phyloP scores from a whole-genome alignment of 37 sponge, comb jelly and placozoan species.

The Halichondria panicea region DNA sequence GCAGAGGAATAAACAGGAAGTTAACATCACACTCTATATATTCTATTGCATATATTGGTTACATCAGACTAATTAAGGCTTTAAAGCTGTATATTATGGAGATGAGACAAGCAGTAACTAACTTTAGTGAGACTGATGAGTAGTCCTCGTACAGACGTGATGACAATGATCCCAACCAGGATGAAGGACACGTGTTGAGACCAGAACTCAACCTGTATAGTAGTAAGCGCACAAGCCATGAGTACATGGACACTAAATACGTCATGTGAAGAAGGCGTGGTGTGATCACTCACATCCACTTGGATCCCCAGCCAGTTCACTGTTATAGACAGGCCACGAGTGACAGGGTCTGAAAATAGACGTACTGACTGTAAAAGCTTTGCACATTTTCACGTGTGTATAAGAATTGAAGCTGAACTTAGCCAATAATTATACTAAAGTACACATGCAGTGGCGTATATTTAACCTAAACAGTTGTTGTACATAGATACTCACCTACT shows the following conservation, averaged over 20 bases:
- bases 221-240: background rate
- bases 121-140: conserved; percentile 94
- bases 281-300: conserved; percentile 50
- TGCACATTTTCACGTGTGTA: too few relatives aligned
- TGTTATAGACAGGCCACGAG: conserved; percentile 86
- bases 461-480: background rate
- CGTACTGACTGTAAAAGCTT: background rate
- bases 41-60: background rate
- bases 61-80: too few relatives aligned
- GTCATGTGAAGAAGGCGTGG: background rate
- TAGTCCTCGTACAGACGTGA: conserved; percentile 92
- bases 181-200: conserved; percentile 92
- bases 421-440: too few relatives aligned
- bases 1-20: background rate
- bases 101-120: background rate
- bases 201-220: conserved; percentile 87
- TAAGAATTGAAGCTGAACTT: too few relatives aligned
- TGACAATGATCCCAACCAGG: conserved; percentile 95
- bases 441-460: too few relatives aligned
- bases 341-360: conserved; percentile 82
- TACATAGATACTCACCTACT: conserved; percentile 57
- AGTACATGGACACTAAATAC: background rate
- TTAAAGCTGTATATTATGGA: background rate
- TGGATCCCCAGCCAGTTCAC: conserved; percentile 84
- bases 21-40: background rate